These are phyloP conservation scores for Perodicticus potto DNA, from an alignment of 2,797 vertebrate species.

Conservation along the genomic window DNA sequence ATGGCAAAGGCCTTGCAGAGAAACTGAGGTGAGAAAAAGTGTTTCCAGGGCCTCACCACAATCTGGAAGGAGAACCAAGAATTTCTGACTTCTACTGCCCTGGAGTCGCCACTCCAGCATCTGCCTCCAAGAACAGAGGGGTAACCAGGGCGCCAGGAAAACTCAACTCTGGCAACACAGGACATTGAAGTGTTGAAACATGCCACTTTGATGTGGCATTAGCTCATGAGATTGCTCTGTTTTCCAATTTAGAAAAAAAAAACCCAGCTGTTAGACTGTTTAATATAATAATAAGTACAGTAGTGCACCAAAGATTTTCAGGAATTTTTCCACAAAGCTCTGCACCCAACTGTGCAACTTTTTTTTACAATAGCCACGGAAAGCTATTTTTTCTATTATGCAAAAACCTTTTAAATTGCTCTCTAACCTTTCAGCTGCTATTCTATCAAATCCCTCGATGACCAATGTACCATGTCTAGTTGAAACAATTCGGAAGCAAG, in stretches of 20 bases:
- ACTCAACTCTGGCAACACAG: conserved; percentile 11
- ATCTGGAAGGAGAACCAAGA: conserved; percentile 64
- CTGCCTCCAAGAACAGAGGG: conserved; percentile 41
- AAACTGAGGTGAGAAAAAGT: conserved; percentile 66
- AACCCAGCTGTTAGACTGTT: conserved; percentile 60
- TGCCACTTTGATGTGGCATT: conserved; percentile 69
- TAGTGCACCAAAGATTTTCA: conserved; percentile 59
- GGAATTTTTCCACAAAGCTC: conserved; percentile 70
- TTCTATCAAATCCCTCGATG: not conserved
- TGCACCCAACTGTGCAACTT: conserved; percentile 15
- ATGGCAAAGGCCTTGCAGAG: conserved; percentile 59
- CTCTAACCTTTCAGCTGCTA: not conserved
- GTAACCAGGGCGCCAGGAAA: conserved; percentile 59
- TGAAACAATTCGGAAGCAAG: conserved; percentile 62
- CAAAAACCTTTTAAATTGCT: conserved; percentile 49
- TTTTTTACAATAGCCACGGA: not conserved
- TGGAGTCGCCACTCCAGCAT: conserved; percentile 39
- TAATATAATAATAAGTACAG: conserved; percentile 51
- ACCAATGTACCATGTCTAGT: not conserved
- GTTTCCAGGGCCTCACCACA: conserved; percentile 57
- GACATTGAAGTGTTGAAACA: conserved; percentile 65
- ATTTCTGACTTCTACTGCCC: not conserved
- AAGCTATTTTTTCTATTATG: conserved; percentile 1
- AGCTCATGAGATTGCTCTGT: conserved; percentile 65
- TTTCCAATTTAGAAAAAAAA: conserved; percentile 72